A percentile compares a stretch with the other conserved stretches of the same genome.
Evolutionary conservation across 2,888 invertebrate species (phyloP).

Genomic region (Yponomeuta malinellus): DNA sequence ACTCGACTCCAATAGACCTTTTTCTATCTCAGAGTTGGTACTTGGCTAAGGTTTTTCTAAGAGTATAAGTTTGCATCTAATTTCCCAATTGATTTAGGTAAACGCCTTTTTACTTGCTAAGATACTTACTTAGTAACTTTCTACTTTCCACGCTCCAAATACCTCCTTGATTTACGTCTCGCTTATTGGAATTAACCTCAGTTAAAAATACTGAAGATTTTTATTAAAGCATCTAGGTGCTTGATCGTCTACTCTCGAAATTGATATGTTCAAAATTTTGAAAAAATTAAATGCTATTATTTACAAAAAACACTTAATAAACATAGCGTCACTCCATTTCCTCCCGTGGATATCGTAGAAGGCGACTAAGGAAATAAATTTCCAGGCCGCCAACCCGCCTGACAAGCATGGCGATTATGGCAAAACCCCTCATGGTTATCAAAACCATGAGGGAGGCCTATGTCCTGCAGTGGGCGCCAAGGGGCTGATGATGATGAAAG

Average conservation of each 20-base stretch:
- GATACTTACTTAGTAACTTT: conserved; percentile 59
- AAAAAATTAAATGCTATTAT: too few relatives aligned
- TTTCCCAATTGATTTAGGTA: conserved; percentile 31
- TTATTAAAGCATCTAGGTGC: conserved; percentile 15
- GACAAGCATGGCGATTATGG: too few relatives aligned
- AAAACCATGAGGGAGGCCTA: too few relatives aligned
- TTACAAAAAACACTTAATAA: too few relatives aligned
- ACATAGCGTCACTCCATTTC: too few relatives aligned
- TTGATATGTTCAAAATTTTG: not conserved
- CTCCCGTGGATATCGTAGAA: too few relatives aligned
- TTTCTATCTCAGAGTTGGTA: not conserved
- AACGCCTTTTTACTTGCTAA: conserved; percentile 48
- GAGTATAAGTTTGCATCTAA: not conserved
- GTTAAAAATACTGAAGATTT: conserved; percentile 43
- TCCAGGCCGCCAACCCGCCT: too few relatives aligned
- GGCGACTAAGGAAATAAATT: too few relatives aligned
- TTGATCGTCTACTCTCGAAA: not conserved
- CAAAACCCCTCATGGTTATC: too few relatives aligned
- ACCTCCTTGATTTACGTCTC: conserved; percentile 57
- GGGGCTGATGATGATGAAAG: too few relatives aligned
- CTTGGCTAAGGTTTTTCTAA: not conserved
- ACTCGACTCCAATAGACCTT: conserved; percentile 36
- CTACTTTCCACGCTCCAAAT: conserved; percentile 75
- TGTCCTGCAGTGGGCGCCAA: too few relatives aligned
- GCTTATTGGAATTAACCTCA: conserved; percentile 59